Conservation (phyloP, 2,113 vertebrate genomes). For the Pomatorhinus ruficollis region DNA sequence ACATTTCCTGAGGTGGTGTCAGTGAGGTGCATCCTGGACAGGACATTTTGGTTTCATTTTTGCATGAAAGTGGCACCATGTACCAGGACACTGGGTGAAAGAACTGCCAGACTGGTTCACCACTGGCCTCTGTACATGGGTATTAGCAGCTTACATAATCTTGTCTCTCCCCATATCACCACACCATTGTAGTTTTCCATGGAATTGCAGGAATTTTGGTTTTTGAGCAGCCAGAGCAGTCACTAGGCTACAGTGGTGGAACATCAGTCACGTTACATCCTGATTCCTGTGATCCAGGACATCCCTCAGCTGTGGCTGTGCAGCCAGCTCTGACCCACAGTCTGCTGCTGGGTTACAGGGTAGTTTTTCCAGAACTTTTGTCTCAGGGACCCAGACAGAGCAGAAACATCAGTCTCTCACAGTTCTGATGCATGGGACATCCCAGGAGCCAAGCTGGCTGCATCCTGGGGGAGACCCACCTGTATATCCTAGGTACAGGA, state of each 20-base stretch:
- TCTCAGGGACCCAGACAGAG: not conserved
- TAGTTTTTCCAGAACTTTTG: not conserved
- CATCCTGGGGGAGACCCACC: not conserved
- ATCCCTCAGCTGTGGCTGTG: not conserved
- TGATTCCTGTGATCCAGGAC: not conserved
- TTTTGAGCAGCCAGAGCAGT: not conserved
- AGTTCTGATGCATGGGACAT: not conserved
- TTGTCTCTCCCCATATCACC: not conserved
- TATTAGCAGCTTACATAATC: not conserved
- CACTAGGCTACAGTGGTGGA: not conserved
- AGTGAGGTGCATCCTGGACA: not conserved
- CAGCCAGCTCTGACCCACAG: not conserved
- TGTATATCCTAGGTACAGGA: not conserved
- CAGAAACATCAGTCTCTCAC: not conserved
- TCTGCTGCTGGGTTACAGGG: not conserved
- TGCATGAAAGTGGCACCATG: not conserved
- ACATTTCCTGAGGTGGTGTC: not conserved
- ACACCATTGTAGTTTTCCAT: not conserved
- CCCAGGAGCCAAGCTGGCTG: not conserved
- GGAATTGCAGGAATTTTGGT: not conserved
- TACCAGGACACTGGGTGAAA: accelerated
- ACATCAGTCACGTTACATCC: not conserved
- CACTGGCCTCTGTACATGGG: not conserved
- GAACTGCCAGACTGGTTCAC: not conserved
- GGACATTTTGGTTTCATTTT: not conserved